Evolutionary conservation across 2,888 invertebrate genomes (phyloP).

Genomic region (Tetrapedia diversipes): DNA sequence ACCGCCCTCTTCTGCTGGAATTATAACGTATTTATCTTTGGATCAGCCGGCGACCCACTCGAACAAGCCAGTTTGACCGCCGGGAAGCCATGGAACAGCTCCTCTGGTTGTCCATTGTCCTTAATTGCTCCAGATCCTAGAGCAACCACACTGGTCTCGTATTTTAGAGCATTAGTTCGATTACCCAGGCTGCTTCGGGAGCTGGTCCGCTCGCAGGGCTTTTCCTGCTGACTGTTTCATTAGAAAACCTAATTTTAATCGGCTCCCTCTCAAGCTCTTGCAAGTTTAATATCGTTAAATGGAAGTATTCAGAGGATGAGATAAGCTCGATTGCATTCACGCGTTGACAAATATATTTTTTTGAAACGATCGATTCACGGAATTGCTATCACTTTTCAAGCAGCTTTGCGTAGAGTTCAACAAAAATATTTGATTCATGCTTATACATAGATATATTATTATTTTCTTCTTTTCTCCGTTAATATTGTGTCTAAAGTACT

Average conservation of each 20-base stretch:
- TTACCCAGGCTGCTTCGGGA: neutral
- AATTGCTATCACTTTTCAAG: too few relatives aligned
- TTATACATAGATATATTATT: too few relatives aligned
- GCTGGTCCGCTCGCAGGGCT: neutral
- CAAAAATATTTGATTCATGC: too few relatives aligned
- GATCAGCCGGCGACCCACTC: neutral
- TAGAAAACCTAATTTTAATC: neutral
- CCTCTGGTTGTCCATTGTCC: slow-evolving; percentile 26
- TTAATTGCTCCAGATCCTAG: slow-evolving; percentile 36
- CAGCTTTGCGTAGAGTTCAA: too few relatives aligned
- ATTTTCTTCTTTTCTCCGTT: too few relatives aligned
- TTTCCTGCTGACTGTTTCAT: neutral
- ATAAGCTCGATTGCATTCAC: too few relatives aligned
- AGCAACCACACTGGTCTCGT: slow-evolving; percentile 18
- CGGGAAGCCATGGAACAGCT: neutral
- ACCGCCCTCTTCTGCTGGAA: neutral
- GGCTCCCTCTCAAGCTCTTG: neutral
- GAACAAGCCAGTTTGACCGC: neutral
- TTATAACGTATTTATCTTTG: slow-evolving; percentile 28
- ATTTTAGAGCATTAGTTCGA: slow-evolving; percentile 32
- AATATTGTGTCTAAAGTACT: too few relatives aligned
- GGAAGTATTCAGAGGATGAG: too few relatives aligned
- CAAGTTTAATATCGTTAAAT: neutral
- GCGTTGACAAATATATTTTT: too few relatives aligned
- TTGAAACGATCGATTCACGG: too few relatives aligned